These are phyloP conservation scores for Ceriagrion tenellum DNA, from an alignment of 2,888 invertebrate genomes.

Conservation along the genomic window DNA sequence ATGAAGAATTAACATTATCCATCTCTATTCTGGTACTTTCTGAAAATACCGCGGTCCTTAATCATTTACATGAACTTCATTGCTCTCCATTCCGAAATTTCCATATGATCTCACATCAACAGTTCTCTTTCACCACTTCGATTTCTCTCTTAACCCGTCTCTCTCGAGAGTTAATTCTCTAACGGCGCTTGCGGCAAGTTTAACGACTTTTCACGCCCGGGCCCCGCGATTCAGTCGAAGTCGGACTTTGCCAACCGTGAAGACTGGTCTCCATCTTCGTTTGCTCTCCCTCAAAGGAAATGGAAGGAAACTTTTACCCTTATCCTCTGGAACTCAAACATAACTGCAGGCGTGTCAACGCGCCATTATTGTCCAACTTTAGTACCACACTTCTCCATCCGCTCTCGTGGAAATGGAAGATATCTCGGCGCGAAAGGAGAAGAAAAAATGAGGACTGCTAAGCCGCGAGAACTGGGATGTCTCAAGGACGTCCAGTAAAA, in stretches of 20 bases:
- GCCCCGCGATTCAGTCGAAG: background rate
- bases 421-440: background rate
- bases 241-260: background rate
- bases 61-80: too few species aligned
- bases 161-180: background rate
- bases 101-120: background rate
- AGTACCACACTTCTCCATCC: background rate
- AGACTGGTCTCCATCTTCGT: background rate
- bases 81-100: background rate
- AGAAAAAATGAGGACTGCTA: background rate
- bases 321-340: background rate
- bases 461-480: background rate
- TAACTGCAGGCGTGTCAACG: background rate
- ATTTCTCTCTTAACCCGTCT: background rate
- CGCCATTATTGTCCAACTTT: conserved; percentile 6
- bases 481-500: background rate
- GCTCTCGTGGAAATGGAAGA: background rate
- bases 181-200: background rate
- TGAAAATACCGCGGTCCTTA: too few species aligned
- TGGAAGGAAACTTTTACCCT: background rate
- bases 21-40: too few species aligned
- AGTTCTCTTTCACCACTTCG: background rate
- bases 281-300: background rate
- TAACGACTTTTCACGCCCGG: background rate
- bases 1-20: background rate